Percentiles rank a stretch among this genome's conserved stretches.
Conservation (phyloP, 2,797 vertebrate species). For the Etheostoma nigrum region DNA sequence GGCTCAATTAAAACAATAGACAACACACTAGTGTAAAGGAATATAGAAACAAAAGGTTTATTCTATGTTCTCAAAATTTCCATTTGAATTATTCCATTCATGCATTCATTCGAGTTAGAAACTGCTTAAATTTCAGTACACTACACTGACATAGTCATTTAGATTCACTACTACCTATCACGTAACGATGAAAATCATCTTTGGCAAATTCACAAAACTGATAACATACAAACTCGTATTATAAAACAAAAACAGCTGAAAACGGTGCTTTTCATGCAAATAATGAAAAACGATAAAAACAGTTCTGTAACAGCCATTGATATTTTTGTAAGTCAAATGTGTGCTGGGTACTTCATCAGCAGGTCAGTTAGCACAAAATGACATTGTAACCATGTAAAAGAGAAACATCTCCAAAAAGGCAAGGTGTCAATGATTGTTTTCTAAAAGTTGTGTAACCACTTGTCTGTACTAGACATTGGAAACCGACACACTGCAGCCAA, state of each 20-base stretch:
- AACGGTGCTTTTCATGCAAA: not conserved
- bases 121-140: not conserved
- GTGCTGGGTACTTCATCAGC: not conserved
- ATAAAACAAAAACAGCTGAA: not conserved
- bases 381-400: not conserved
- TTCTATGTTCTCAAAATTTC: constrained; percentile 23
- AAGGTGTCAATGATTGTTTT: not conserved
- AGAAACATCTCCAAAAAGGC: not conserved
- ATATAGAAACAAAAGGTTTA: constrained; percentile 33
- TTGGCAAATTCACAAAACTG: constrained; percentile 23
- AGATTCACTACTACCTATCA: not conserved
- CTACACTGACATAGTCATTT: not conserved
- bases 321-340: not conserved
- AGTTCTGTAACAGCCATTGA: not conserved
- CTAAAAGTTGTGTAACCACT: not conserved
- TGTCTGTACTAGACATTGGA: not conserved
- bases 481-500: not conserved
- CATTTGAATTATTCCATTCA: constrained; percentile 1
- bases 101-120: not conserved
- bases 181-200: not conserved
- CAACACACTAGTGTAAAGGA: not conserved
- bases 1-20: not conserved
- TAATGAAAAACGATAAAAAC: not conserved
- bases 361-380: not conserved
- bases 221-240: not conserved